Base-by-base conservation (phyloP, 1,140 invertebrate species). In the Paralvinella palmiformis region DNA sequence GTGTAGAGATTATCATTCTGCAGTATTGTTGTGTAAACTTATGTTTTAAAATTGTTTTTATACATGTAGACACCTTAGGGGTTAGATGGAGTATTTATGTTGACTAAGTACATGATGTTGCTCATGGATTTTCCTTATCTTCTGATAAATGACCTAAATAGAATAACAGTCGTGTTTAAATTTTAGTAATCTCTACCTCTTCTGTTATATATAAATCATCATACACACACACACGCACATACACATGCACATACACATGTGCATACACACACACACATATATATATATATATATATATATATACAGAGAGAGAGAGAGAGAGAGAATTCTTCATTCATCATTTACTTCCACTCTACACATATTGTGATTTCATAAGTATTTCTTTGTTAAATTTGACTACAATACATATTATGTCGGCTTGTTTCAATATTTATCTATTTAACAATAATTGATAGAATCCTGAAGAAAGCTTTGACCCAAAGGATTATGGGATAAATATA, bases 401-500 rank as follows among this genome's bases (percentile, higher is more conserved):
- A 32, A 27, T 36, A 5, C 20, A 22, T 57, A 13, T 32, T 5
- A 31, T 57, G 22, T 7, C 3, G 29, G 33, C 6, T 33, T 20
- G 6, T 32, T 13, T 17, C 3, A 36, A 24, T 57, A 6, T 10
- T 57, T 32, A 4, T 31, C 6, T 20, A 32, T 22, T n/a, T 27
- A 36, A 5, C 33, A 20, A 31, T 32, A 57, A 57, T 22, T 22
- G 55, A 32, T 5, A 4, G 10, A 20, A 13, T 17, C 17, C 50
- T n/a, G 17, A n/a, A 10, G 50, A 27, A 13, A 59, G 52, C 1
- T 45, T 71, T 41, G 67, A 72, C 33, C 69, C 71, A 13, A 69
- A 65, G 44, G 64, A 69, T 52, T 72, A 72, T 59, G 71, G 69
- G 13, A 66, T 72, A 57, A 66, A 69, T 17, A 41, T 72, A 45